These are phyloP conservation scores for Napeogenes sylphis DNA, from an alignment of 2,888 invertebrate genomes.

Conservation along the genomic window DNA sequence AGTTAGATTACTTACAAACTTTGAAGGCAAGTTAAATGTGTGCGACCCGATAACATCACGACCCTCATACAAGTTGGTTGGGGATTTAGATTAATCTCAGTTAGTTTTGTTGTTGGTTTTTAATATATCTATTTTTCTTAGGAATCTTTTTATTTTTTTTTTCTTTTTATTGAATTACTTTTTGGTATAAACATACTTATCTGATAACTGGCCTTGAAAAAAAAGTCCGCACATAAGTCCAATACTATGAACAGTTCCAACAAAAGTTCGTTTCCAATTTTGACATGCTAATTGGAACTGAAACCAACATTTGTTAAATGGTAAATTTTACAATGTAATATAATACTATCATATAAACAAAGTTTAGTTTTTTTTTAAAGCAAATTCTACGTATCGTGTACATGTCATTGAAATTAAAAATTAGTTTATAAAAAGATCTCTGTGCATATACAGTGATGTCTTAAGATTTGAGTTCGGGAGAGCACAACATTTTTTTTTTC, in stretches of 20 bases:
- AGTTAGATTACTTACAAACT: constrained; percentile 3
- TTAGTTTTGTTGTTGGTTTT: too few species aligned
- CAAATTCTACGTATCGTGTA: too few species aligned
- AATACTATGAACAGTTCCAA: constrained; percentile 72
- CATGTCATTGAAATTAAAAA: too few species aligned
- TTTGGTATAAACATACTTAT: constrained; percentile 44
- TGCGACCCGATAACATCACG: neutral
- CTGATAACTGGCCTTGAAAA: constrained; percentile 75
- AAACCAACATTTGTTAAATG: constrained; percentile 11
- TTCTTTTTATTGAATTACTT: constrained; percentile 2
- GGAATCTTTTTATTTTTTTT: too few species aligned
- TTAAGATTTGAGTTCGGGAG: too few species aligned
- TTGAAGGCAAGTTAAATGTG: neutral
- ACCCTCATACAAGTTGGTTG: constrained; percentile 1
- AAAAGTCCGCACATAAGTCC: constrained; percentile 77
- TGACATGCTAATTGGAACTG: constrained; percentile 44
- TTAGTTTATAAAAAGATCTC: too few species aligned
- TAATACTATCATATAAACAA: too few species aligned
- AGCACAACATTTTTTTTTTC: too few species aligned
- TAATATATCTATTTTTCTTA: too few species aligned
- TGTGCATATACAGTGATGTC: too few species aligned
- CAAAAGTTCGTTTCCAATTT: constrained; percentile 65
- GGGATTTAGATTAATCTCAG: too few species aligned
- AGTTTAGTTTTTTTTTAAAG: too few species aligned
- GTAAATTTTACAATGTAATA: neutral